Conservation (phyloP, 2,888 invertebrate species). For the Agrotis segetum region DNA sequence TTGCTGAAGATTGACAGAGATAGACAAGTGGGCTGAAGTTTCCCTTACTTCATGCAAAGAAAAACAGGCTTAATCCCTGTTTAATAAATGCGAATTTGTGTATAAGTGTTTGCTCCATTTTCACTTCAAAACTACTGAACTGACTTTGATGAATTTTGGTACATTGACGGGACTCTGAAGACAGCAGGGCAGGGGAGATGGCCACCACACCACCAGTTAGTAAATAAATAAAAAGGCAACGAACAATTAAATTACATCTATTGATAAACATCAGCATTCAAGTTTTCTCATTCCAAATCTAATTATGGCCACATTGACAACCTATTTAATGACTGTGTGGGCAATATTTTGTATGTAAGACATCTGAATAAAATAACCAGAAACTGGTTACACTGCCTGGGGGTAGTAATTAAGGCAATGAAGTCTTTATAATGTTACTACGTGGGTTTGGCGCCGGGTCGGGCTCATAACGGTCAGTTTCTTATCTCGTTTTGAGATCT, state of each 20-base stretch:
- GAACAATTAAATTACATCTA: conserved; percentile 22
- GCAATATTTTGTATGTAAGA: conserved; percentile 35
- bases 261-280: conserved; percentile 25
- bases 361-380: conserved; percentile 43
- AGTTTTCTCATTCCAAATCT: conserved; percentile 20
- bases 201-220: too few relatives aligned
- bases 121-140: too few relatives aligned
- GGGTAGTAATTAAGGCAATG: conserved; percentile 72
- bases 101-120: too few relatives aligned
- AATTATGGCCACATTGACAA: conserved; percentile 10
- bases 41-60: background rate
- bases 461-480: conserved; percentile 45
- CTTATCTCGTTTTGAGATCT: conserved; percentile 51
- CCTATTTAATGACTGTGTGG: conserved; percentile 33
- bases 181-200: too few relatives aligned
- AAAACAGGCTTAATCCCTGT: too few relatives aligned
- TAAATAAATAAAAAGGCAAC: background rate
- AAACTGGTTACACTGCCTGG: conserved; percentile 54
- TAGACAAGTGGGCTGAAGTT: background rate
- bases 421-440: conserved; percentile 69
- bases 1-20: background rate
- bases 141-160: too few relatives aligned
- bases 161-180: too few relatives aligned
- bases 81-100: too few relatives aligned
- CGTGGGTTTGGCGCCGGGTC: conserved; percentile 65